A percentile compares a stretch with the other conserved stretches of the same genome.
Evolutionary conservation across 2,797 vertebrate genomes (phyloP).

Genomic region (Ibycter americanus): DNA sequence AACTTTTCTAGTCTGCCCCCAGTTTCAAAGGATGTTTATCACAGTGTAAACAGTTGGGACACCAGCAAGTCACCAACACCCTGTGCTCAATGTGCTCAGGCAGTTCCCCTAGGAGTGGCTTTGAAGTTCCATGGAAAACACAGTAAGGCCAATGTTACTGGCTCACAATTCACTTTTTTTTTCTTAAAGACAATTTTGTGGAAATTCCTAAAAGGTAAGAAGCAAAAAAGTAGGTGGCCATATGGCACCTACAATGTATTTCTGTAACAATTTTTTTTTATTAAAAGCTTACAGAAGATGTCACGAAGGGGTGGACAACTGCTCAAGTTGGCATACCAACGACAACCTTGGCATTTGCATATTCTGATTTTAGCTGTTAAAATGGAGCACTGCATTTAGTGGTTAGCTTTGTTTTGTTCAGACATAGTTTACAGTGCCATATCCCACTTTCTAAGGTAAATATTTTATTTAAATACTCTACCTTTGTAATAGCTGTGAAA

Average conservation of each 20-base stretch:
- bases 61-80: background rate
- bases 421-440: background rate
- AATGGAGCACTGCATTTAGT: background rate
- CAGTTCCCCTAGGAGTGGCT: background rate
- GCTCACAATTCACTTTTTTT: background rate
- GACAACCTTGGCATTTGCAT: background rate
- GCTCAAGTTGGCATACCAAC: background rate
- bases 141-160: background rate
- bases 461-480: constrained; percentile 53
- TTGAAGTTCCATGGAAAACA: background rate
- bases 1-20: background rate
- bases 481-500: constrained; percentile 99
- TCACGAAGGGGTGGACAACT: background rate
- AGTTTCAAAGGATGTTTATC: background rate
- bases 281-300: background rate
- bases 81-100: background rate
- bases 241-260: background rate
- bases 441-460: background rate
- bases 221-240: background rate
- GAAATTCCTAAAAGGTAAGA: background rate
- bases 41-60: background rate
- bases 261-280: background rate
- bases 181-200: background rate
- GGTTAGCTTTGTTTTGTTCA: background rate
- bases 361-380: background rate